Evolutionary conservation across 1,140 invertebrate species (phyloP), one percentile per base, ranked within the genome.

Genomic region (Sinonovacula constricta): DNA sequence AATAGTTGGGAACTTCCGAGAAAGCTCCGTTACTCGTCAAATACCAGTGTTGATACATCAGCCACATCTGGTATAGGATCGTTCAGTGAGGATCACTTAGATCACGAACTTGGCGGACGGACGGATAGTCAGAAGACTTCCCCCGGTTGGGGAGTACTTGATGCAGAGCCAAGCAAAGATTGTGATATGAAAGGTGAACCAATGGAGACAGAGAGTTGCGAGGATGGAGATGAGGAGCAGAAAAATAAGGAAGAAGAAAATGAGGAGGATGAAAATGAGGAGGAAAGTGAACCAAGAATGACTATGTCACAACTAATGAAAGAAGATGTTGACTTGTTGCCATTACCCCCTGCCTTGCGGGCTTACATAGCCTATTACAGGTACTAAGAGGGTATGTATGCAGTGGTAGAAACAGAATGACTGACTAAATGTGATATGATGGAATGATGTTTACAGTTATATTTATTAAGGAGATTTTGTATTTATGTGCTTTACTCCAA

Each of bases 301-400:
- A 67, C 76, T 24, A 81, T 91, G 57, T 86, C 85, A 4, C 76
- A 86, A 63, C 90, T 90, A 30, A 92, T 94, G 92, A 89, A 88
- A 34, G 86, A 91, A 30, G 93, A 93, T 80, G 92, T 94, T 68
- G 79, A 90, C 39, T 59, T 86, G 36, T 88, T 94, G 65, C 93
- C 93, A 24, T 80, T 94, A 31, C 93, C 93, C 45, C 87, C 89
- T 18, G 85, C 91, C 24, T 86, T 94, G 51, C 93, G 93, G 80
- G 56, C 91, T 30, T 94, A 92, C 80, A 85, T 94, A 54, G 93
- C 93, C 82, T 93, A 92, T 74, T 91, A 93, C 78, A 84, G 88
- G 71, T 77, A 83, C 26, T 86, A 53, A 68, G 7, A 95, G 94
- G 56, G 51, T 30, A 63, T 39, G 15, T 51, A 56, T n/a, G n/a